These are phyloP conservation scores for Hycleus cichorii DNA, from an alignment of 1,140 invertebrate genomes.

Conservation along the genomic window DNA sequence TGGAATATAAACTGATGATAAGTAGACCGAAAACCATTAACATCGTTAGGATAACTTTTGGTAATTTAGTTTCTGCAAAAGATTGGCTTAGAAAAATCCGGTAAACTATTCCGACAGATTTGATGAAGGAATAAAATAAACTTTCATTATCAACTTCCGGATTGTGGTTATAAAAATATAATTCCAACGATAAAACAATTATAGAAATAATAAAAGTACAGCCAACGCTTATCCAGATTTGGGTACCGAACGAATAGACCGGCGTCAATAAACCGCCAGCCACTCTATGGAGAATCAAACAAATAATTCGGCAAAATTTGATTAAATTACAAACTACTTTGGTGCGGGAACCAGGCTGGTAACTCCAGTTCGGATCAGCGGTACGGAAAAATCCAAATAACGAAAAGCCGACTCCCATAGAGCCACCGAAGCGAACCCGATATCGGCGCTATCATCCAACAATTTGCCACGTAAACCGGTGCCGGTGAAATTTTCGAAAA, in stretches of 20 bases:
- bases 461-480: slow-evolving; percentile 50
- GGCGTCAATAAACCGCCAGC: slow-evolving; percentile 28
- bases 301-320: too few species aligned
- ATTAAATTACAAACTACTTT: slow-evolving; percentile 33
- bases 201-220: too few species aligned
- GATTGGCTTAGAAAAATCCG: too few species aligned
- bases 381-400: slow-evolving; percentile 48
- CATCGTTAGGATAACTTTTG: not conserved
- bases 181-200: too few species aligned
- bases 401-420: slow-evolving; percentile 50
- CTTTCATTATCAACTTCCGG: too few species aligned
- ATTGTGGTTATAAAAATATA: too few species aligned
- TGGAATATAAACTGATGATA: slow-evolving; percentile 39
- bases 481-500: slow-evolving; percentile 50
- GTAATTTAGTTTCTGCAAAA: too few species aligned
- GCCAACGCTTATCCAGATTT: slow-evolving; percentile 24
- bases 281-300: slow-evolving; percentile 4
- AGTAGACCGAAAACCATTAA: not conserved
- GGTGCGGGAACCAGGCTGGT: slow-evolving; percentile 52
- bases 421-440: slow-evolving; percentile 50
- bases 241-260: slow-evolving; percentile 23
- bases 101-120: too few species aligned
- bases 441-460: slow-evolving; percentile 47
- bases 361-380: slow-evolving; percentile 48
- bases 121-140: too few species aligned